Percentiles rank a stretch among this genome's conserved stretches.
phyloP scores from a whole-genome alignment of 2,113 vertebrate genomes.

The Mastomys coucha region DNA sequence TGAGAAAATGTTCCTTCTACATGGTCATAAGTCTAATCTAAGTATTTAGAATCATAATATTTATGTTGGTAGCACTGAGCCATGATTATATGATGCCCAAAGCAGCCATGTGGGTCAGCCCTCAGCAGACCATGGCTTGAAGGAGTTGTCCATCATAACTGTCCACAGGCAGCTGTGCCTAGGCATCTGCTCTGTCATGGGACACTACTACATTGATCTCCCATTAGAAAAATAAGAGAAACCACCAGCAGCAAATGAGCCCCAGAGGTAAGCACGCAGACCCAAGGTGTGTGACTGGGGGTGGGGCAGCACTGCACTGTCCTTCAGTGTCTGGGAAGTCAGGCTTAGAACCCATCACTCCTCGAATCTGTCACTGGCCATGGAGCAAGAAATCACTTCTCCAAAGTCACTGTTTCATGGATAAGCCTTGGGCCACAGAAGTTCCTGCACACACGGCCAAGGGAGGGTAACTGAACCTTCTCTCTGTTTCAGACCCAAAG shows the following conservation, averaged over 20 bases:
- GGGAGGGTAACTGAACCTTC: background rate
- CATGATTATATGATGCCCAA: background rate
- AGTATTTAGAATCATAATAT: background rate
- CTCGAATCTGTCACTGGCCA: accelerated
- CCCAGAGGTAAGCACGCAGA: background rate
- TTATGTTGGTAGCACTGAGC: background rate
- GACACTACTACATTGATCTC: accelerated
- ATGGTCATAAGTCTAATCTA: background rate
- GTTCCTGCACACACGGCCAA: background rate
- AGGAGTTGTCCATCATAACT: accelerated
- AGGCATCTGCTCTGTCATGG: background rate
- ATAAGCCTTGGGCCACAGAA: accelerated
- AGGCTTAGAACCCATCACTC: accelerated
- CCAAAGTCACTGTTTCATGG: background rate
- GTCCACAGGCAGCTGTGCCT: accelerated
- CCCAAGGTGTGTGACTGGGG: no score
- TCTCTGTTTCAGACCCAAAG: background rate
- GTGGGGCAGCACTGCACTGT: accelerated
- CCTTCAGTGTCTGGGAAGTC: background rate
- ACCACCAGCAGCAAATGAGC: background rate
- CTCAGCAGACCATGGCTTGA: background rate
- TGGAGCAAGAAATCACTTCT: background rate
- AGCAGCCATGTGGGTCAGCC: background rate
- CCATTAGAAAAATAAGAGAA: background rate
- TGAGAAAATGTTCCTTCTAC: background rate